Conservation (phyloP, 64 coral and sea anemone species). For the Pachyseris speciosa region DNA sequence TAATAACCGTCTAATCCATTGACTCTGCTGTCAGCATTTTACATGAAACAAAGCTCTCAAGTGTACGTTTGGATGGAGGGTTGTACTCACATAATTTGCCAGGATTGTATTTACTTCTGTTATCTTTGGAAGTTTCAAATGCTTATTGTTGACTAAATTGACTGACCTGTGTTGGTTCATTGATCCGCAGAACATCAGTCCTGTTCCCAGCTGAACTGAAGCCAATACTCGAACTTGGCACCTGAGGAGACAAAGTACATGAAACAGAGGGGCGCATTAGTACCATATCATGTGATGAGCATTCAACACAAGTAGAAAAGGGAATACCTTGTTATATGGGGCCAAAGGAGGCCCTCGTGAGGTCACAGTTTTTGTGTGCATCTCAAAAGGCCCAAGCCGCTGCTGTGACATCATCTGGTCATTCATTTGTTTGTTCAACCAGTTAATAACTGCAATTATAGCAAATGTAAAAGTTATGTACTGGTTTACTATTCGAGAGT, state of each 20-base stretch:
- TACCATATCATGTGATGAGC: not conserved
- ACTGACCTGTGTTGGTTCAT: not conserved
- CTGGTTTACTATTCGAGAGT: too few relatives aligned
- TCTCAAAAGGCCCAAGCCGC: constrained; percentile 61
- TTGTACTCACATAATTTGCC: too few relatives aligned
- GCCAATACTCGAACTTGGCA: not conserved
- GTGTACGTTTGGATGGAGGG: too few relatives aligned
- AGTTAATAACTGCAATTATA: constrained; percentile 73
- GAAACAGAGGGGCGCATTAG: not conserved
- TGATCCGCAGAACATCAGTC: not conserved
- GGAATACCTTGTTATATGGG: constrained; percentile 19
- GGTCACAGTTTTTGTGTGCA: constrained; percentile 19
- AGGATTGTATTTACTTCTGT: too few relatives aligned
- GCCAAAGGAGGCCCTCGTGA: constrained; percentile 7
- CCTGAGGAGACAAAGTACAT: not conserved
- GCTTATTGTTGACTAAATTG: not conserved
- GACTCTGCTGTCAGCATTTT: too few relatives aligned
- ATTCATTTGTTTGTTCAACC: constrained; percentile 83
- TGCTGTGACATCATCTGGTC: constrained; percentile 73
- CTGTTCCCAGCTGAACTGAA: constrained; percentile 15
- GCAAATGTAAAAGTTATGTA: too few relatives aligned
- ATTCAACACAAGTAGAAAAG: not conserved
- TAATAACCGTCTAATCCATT: too few relatives aligned
- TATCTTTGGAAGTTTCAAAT: too few relatives aligned
- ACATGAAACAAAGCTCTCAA: too few relatives aligned